Conservation (phyloP, 2,113 vertebrate species). For the Columba janthina region DNA sequence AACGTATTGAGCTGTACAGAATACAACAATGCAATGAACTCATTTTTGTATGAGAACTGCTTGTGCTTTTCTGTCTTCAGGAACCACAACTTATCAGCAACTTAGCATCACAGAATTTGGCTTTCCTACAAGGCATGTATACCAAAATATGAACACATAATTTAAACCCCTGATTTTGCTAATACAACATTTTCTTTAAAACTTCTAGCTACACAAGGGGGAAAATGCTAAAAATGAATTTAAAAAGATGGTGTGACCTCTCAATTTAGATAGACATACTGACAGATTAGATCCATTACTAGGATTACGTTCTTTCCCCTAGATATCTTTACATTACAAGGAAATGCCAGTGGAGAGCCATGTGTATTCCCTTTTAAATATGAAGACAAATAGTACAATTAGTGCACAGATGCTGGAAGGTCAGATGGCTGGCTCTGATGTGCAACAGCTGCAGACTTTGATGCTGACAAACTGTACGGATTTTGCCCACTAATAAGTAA, state of each 20-base stretch:
- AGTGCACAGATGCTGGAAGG: slow-evolving; percentile 82
- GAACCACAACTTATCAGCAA: not conserved
- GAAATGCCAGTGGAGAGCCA: slow-evolving; percentile 83
- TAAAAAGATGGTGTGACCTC: not conserved
- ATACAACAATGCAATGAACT: not conserved
- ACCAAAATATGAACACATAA: not conserved
- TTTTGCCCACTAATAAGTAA: slow-evolving; percentile 86
- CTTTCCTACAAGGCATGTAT: not conserved
- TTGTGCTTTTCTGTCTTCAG: not conserved
- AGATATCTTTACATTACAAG: slow-evolving; percentile 84
- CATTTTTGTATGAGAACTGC: not conserved
- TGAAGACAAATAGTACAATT: slow-evolving; percentile 74
- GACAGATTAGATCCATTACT: not conserved
- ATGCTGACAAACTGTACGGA: slow-evolving; percentile 78
- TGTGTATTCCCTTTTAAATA: slow-evolving; percentile 93
- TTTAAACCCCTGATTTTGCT: not conserved
- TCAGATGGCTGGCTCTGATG: slow-evolving; percentile 85
- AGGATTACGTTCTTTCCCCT: not conserved
- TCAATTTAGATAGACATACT: not conserved
- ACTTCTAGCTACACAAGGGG: not conserved
- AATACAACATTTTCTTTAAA: not conserved
- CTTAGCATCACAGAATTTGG: not conserved
- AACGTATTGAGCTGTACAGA: not conserved
- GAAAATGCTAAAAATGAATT: not conserved
- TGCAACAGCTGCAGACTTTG: slow-evolving; percentile 82